Evolutionary conservation across 2,113 vertebrate species (phyloP).

Genomic region (Megalops atlanticus): DNA sequence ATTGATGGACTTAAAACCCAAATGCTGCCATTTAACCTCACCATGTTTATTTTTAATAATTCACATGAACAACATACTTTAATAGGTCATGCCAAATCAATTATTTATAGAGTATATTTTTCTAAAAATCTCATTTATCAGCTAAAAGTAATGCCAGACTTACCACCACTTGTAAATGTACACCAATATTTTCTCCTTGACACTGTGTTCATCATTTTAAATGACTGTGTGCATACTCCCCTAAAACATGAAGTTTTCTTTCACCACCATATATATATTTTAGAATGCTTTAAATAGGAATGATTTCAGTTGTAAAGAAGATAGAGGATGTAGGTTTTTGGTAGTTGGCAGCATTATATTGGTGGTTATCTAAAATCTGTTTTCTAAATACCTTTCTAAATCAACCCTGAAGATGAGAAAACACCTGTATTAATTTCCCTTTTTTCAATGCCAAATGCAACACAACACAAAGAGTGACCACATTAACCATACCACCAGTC

Average conservation of each 20-base stretch:
- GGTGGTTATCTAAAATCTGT: not conserved
- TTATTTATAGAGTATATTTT: constrained; percentile 32
- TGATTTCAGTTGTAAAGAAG: not conserved
- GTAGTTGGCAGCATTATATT: not conserved
- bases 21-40: constrained; percentile 38
- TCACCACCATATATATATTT: not conserved
- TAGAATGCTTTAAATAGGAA: not conserved
- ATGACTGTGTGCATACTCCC: not conserved
- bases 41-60: constrained; percentile 35
- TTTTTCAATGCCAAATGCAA: too few relatives aligned
- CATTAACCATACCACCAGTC: too few relatives aligned
- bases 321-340: not conserved
- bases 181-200: constrained; percentile 64
- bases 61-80: constrained; percentile 16
- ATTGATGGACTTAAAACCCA: constrained; percentile 40
- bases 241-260: not conserved
- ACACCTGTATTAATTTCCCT: too few relatives aligned
- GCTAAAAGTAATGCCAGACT: constrained; percentile 18
- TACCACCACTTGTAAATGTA: constrained; percentile 67
- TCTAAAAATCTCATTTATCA: constrained; percentile 46
- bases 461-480: too few relatives aligned
- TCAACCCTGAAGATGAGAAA: too few relatives aligned
- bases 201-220: not conserved
- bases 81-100: constrained; percentile 9
- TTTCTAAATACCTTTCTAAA: too few relatives aligned